These are phyloP conservation scores for Pseudomyrmex concolor DNA, from an alignment of 1,140 invertebrate species.

Conservation along the genomic window DNA sequence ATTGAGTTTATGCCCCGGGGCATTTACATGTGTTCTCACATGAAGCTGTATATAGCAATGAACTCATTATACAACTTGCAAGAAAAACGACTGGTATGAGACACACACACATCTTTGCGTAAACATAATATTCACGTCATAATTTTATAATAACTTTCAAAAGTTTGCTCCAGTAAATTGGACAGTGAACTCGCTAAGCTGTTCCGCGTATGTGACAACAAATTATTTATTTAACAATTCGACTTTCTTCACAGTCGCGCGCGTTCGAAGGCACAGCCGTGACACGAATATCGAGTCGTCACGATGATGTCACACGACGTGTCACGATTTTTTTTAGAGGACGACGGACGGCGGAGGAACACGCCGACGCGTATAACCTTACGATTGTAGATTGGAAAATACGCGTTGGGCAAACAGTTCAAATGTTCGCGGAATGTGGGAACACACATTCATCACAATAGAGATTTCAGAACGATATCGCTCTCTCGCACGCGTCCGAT, in stretches of 20 bases:
- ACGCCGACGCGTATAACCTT: no score
- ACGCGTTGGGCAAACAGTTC: slow-evolving; percentile 11
- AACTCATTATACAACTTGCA: slow-evolving; percentile 10
- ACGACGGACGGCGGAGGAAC: not conserved
- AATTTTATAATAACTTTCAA: slow-evolving; percentile 30
- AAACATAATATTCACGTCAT: not conserved
- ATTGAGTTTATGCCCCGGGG: slow-evolving; percentile 54
- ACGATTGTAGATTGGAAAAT: not conserved
- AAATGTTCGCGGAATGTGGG: not conserved
- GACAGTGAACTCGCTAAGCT: not conserved
- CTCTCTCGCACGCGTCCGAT: not conserved
- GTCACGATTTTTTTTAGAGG: slow-evolving; percentile 38
- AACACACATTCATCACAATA: slow-evolving; percentile 33
- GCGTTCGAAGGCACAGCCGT: not conserved
- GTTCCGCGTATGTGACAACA: not conserved
- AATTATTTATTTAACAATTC: slow-evolving; percentile 56
- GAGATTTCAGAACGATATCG: slow-evolving; percentile 41
- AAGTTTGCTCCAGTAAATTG: not conserved
- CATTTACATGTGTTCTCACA: slow-evolving; percentile 48
- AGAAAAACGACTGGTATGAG: no score
- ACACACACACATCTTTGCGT: no score
- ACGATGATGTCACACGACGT: slow-evolving; percentile 24
- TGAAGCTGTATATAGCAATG: slow-evolving; percentile 19
- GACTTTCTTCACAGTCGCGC: slow-evolving; percentile 18
- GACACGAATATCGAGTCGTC: slow-evolving; percentile 49